Evolutionary conservation across 2,797 vertebrate genomes (phyloP).

Genomic region (Coregonus suidteri): DNA sequence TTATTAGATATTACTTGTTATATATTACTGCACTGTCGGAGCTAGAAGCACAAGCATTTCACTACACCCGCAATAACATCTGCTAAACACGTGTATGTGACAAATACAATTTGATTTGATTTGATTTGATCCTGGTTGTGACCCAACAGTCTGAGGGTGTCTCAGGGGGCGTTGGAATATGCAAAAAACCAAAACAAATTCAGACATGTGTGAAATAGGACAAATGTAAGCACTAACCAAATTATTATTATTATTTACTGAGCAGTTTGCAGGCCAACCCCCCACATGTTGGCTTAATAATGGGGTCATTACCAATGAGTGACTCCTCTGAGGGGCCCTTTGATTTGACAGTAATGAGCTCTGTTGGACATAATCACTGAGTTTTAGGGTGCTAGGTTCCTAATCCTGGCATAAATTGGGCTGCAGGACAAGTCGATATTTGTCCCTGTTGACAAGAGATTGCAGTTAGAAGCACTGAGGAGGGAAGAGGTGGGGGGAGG

Average conservation of each 20-base stretch:
- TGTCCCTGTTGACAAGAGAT: slow-evolving; percentile 66
- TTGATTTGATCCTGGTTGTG: too few relatives aligned
- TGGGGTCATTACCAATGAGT: slow-evolving; percentile 60
- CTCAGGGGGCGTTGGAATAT: too few relatives aligned
- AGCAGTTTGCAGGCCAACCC: slow-evolving; percentile 27
- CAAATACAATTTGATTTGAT: too few relatives aligned
- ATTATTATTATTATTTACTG: slow-evolving; percentile 2
- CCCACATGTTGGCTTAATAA: slow-evolving; percentile 55
- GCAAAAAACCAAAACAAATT: too few relatives aligned
- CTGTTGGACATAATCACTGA: slow-evolving; percentile 60
- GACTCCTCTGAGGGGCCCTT: slow-evolving; percentile 61
- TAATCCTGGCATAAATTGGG: slow-evolving; percentile 62
- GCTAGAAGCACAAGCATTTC: too few relatives aligned
- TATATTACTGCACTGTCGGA: too few relatives aligned
- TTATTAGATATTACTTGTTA: too few relatives aligned
- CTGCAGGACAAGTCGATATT: slow-evolving; percentile 71
- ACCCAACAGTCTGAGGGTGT: too few relatives aligned
- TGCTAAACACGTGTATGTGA: too few relatives aligned
- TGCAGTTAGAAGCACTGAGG: slow-evolving; percentile 52
- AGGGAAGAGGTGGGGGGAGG: background rate
- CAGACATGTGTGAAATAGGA: too few relatives aligned
- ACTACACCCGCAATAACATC: too few relatives aligned
- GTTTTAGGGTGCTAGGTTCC: slow-evolving; percentile 53
- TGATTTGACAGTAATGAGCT: slow-evolving; percentile 71
- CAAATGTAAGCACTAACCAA: too few relatives aligned